Evolutionary conservation across 2,113 vertebrate genomes (phyloP), one percentile per base, ranked within the genome.

Genomic region (Shinisaurus crocodilurus): DNA sequence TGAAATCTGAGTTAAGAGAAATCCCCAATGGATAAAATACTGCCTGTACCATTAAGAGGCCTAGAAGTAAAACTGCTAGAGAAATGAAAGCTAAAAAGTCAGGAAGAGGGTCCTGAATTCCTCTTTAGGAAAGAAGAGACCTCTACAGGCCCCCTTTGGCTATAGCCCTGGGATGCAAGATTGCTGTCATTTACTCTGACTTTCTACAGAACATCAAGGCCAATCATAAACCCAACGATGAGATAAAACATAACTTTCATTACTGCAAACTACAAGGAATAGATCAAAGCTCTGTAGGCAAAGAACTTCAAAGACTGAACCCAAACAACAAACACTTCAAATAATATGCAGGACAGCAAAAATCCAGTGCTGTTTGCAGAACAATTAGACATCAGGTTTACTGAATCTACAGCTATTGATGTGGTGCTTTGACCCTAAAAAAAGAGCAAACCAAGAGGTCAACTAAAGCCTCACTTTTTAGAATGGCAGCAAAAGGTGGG

Each of bases 241-340:
- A 88, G 75, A 80, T 48, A n/a, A 88, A 80, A 40, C 32, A 48
- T 50, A 80, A 80, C 86, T 67, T 88, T 88, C 54, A 69, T 88
- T 88, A 80, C n/a, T 50, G 76, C 40, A 88, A 72, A 57, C n/a
- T 86, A 75, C 70, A 75, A 86, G 85, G 69, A 75, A 57, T 72
- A 86, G 85, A 88, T 88, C 75, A 88, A 88, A 88, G 75, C 86
- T 79, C 18, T 29, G 18, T 50, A 80, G 76, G 43, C 40, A 67
- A 80, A 7, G 16, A 67, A 69, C 86, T 88, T 88, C 86, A 88
- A 80, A 88, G 76, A n/a, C 60, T 50, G 43, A 48, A 67, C 29
- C 60, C 63, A 48, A 88, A 80, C 84, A 88, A 67, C 76, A 88
- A 80, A 67, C 60, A 86, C 85, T 86, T 88, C 75, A 88, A 88